Percentiles rank a stretch among this genome's conserved stretches.
Conservation (phyloP, 1,140 invertebrate genomes). For the Drosophila biarmipes region DNA sequence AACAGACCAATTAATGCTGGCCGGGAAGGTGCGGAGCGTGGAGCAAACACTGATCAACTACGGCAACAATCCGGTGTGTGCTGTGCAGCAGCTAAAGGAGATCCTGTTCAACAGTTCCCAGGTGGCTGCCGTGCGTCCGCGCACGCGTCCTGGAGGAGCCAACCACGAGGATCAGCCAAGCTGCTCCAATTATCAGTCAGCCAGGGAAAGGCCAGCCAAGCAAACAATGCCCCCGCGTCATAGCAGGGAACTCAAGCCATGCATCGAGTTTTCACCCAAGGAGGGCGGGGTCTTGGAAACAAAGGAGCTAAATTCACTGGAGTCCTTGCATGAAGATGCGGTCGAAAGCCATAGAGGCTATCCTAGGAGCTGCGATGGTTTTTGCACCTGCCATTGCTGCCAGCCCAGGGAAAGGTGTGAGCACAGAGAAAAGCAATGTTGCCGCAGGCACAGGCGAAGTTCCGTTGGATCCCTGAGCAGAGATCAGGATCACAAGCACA, state of each 20-base stretch:
- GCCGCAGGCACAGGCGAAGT: no score
- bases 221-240: neutral
- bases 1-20: neutral
- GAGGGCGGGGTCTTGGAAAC: no score
- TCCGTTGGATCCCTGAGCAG: neutral
- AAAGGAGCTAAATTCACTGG: no score
- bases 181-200: neutral
- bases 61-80: neutral
- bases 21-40: neutral
- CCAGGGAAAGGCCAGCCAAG: neutral
- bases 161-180: neutral
- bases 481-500: neutral
- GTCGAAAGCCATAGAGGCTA: neutral
- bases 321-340: neutral
- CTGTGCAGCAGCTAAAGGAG: neutral
- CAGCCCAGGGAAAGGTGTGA: no score
- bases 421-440: no score
- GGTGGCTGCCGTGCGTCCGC: neutral
- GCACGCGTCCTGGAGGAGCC: neutral
- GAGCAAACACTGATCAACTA: neutral
- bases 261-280: neutral
- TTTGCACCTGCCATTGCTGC: no score
- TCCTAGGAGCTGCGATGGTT: neutral
- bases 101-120: neutral
- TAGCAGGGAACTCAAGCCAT: neutral